phyloP scores from a whole-genome alignment of 2,888 invertebrate genomes.

The Coecobrya sp. region DNA sequence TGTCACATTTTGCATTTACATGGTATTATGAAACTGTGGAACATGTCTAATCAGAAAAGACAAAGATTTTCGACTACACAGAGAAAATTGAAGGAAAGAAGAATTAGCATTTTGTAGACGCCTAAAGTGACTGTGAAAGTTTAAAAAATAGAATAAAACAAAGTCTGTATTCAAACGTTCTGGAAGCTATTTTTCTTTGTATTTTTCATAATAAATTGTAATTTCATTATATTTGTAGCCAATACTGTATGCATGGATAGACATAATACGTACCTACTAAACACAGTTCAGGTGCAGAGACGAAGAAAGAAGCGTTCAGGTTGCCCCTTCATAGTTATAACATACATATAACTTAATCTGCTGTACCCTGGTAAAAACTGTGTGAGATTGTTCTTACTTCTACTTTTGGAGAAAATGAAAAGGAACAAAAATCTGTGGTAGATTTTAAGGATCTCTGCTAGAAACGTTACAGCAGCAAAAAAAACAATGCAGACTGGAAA shows the following conservation, averaged over 20 bases:
- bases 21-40: background rate
- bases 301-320: background rate
- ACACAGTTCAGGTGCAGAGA: too few species aligned
- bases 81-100: constrained; percentile 20
- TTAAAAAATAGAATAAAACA: background rate
- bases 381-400: background rate
- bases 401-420: background rate
- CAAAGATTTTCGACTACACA: background rate
- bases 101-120: background rate
- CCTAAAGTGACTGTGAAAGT: background rate
- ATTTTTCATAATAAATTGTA: too few species aligned
- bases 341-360: too few species aligned
- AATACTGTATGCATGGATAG: too few species aligned
- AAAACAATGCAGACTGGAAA: constrained; percentile 24
- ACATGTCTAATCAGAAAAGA: background rate
- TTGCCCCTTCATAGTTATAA: too few species aligned
- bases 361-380: constrained; percentile 5
- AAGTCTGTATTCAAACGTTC: too few species aligned
- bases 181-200: background rate
- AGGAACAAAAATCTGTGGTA: background rate
- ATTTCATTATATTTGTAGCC: background rate
- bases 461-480: background rate
- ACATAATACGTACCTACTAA: too few species aligned
- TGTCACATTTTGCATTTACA: background rate
- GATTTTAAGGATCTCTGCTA: background rate